Evolutionary conservation across 2,113 vertebrate species (phyloP).

Genomic region (Pardalotus punctatus): DNA sequence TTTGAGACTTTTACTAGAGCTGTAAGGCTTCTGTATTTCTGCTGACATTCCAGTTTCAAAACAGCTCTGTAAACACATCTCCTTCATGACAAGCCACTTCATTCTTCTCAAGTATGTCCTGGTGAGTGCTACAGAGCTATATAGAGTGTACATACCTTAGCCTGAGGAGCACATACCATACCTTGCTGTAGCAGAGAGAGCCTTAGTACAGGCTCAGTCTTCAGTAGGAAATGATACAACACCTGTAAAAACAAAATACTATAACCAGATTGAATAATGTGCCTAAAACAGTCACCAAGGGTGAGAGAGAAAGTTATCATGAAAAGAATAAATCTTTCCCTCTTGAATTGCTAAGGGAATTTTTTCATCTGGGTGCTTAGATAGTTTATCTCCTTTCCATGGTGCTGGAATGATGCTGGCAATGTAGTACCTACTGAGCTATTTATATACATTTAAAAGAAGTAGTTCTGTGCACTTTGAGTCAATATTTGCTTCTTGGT

Average conservation of each 20-base stretch:
- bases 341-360: not conserved
- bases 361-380: not conserved
- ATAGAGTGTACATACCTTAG: not conserved
- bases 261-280: not conserved
- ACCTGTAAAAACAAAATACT: not conserved
- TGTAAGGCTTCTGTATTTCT: not conserved
- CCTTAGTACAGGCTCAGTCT: not conserved
- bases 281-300: not conserved
- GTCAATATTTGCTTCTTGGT: not conserved
- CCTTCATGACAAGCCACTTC: not conserved
- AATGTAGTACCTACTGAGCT: not conserved
- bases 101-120: not conserved
- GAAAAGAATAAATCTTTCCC: not conserved
- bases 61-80: not conserved
- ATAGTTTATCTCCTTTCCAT: not conserved
- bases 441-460: not conserved
- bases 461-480: not conserved
- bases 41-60: not conserved
- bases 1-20: not conserved
- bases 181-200: not conserved
- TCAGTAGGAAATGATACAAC: not conserved
- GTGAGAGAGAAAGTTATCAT: not conserved
- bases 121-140: not conserved
- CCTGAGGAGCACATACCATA: not conserved
- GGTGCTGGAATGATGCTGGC: not conserved